Base-by-base conservation (phyloP, 2,888 invertebrate species). In the Epinotia nisella region DNA sequence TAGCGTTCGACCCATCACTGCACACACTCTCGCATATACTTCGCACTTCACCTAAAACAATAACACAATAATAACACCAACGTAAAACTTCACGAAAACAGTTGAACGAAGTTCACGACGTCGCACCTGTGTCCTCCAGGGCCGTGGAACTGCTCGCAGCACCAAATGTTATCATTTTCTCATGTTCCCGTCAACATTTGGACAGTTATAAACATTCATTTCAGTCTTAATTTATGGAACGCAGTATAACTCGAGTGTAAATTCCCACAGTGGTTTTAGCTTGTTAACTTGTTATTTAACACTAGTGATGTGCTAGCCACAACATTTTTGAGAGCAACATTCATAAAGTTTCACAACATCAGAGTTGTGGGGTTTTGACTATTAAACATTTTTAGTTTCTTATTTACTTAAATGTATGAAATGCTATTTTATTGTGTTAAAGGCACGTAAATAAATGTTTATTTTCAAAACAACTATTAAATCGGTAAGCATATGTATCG, bases 21-120 rank as follows among this genome's bases (percentile, higher is more conserved):
- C 94, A 93, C 67, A 94, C 85, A 85, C 94, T 94, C 80, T 94
- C 94, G 82, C 94, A 93, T 81, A 93, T 92, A 83, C 94, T 94
- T 81, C 92, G 90, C 76, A 91, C 93, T 88, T 94, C 94, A 75
- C 93, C 93, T 92, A 80, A 72, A 83, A 81, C 76, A 76, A 75
- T 78, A 72, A 76, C 75, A 75, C 76, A 70, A 78, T 68, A 75
- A 78, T 74, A 76, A 76, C 77, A 75, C 79, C 76, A 78, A 80
- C 76, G 76, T 76, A 78, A 80, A 80, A 80, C 81, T 77, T 79
- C 78, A 81, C 83, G 41, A 69, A 69, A 70, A 81, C 75, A 81
- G 74, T 78, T 82, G 82, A 84, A 85, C 86, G 83, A 84, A 82
- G 80, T 82, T 80, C 79, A 81, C 78, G 64, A 55, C 21, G 41